These are phyloP conservation scores for Cerceris rybyensis DNA, from an alignment of 2,888 invertebrate genomes.

Conservation along the genomic window DNA sequence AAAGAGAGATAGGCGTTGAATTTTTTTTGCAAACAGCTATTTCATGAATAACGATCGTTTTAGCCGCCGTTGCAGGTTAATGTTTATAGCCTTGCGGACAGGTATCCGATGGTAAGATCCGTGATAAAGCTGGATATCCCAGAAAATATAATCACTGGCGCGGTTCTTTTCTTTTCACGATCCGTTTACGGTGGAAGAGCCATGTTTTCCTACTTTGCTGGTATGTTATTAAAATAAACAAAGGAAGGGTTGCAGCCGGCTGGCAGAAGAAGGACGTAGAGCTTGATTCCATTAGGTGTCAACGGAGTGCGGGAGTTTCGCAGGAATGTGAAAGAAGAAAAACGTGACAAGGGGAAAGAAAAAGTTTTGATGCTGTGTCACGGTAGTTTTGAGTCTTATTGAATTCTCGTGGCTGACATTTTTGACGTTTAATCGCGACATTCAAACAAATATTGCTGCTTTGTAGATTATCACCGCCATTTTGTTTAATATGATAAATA, in stretches of 20 bases:
- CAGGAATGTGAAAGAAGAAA: slow-evolving; percentile 1
- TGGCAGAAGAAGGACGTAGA: neutral
- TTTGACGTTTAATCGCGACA: too few relatives aligned
- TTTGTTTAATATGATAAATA: too few relatives aligned
- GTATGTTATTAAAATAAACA: slow-evolving; percentile 20
- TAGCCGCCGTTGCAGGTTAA: neutral
- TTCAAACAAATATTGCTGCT: too few relatives aligned
- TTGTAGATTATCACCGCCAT: too few relatives aligned
- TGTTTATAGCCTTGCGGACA: neutral
- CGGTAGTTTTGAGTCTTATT: neutral
- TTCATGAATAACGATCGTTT: neutral
- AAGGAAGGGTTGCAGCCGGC: neutral
- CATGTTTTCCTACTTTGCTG: neutral
- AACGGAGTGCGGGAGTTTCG: slow-evolving; percentile 11
- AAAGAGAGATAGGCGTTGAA: too few relatives aligned
- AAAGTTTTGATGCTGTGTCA: neutral
- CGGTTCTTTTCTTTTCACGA: neutral
- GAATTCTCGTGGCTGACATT: too few relatives aligned
- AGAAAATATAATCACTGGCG: slow-evolving; percentile 2
- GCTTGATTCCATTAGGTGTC: slow-evolving; percentile 19
- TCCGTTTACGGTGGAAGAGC: neutral
- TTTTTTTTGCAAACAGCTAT: neutral
- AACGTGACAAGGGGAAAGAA: neutral
- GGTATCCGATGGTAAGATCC: neutral
- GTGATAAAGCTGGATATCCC: neutral